Percentiles rank a stretch among this genome's conserved stretches.
These are phyloP conservation scores for Crenuchus spilurus DNA, from an alignment of 2,797 vertebrate species.

Conservation along the genomic window DNA sequence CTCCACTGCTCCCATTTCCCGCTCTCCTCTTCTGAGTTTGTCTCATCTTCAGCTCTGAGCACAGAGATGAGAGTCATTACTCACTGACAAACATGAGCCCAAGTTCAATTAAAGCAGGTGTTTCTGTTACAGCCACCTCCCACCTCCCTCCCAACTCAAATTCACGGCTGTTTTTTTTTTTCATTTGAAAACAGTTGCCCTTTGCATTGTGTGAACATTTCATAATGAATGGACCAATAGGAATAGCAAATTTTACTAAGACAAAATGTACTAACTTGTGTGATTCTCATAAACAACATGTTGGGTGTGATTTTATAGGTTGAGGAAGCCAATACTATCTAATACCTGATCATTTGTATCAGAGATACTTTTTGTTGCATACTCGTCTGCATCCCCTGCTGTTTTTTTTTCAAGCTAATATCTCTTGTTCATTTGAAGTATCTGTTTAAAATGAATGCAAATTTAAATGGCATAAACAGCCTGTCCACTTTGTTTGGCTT, in stretches of 20 bases:
- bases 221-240: too few species aligned
- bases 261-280: too few species aligned
- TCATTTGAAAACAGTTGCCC: too few species aligned
- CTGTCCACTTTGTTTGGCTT: neutral
- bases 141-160: too few species aligned
- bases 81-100: constrained; percentile 57
- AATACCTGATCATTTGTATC: constrained; percentile 7
- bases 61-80: constrained; percentile 69
- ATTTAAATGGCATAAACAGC: neutral
- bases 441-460: neutral
- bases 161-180: neutral
- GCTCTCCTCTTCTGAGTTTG: constrained; percentile 60
- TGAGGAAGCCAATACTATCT: too few species aligned
- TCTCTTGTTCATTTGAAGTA: neutral
- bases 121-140: too few species aligned
- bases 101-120: constrained; percentile 33
- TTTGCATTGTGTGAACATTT: too few species aligned
- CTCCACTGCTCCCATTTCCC: constrained; percentile 63
- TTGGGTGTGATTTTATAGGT: too few species aligned
- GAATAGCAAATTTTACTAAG: too few species aligned
- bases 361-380: too few species aligned
- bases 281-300: too few species aligned
- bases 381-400: neutral
- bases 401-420: neutral
- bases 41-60: constrained; percentile 41